These are phyloP conservation scores for Frieseomelitta varia DNA, from an alignment of 1,140 invertebrate genomes.

Conservation along the genomic window DNA sequence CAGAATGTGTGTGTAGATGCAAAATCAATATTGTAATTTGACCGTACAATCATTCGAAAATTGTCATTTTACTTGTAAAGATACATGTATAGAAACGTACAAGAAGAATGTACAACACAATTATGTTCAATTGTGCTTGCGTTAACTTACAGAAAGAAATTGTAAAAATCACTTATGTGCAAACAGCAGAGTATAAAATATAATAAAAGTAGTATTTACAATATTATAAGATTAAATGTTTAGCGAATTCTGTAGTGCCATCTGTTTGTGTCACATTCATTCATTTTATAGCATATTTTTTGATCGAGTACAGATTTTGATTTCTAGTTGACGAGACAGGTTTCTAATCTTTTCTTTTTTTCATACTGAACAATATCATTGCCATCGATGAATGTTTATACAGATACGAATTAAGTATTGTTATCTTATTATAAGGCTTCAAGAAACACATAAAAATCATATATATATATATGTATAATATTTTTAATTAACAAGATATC, in stretches of 20 bases:
- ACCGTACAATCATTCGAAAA: conserved; percentile 21
- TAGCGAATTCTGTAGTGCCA: conserved; percentile 58
- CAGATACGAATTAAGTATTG: not conserved
- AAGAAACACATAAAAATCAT: conserved; percentile 5
- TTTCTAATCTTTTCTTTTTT: not conserved
- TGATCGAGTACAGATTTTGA: not conserved
- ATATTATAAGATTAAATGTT: conserved; percentile 52
- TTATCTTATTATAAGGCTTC: not conserved
- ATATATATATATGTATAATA: conserved; percentile 21
- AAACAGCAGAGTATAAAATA: conserved; percentile 67
- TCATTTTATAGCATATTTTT: conserved; percentile 1
- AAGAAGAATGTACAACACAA: conserved; percentile 37
- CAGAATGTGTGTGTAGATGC: not conserved
- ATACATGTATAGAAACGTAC: conserved; percentile 38
- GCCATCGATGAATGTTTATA: not conserved
- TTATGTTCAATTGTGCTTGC: conserved; percentile 20
- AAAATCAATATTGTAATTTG: conserved; percentile 24
- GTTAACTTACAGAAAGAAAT: conserved; percentile 57
- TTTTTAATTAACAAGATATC: conserved; percentile 35
- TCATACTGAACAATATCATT: too few relatives aligned
- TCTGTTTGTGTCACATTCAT: conserved; percentile 54
- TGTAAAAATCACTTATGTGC: conserved; percentile 57
- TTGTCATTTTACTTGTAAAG: conserved; percentile 38
- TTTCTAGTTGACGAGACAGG: not conserved
- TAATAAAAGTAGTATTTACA: conserved; percentile 64